phyloP scores from a whole-genome alignment of 2,888 invertebrate genomes.

The Parnassius orleans region DNA sequence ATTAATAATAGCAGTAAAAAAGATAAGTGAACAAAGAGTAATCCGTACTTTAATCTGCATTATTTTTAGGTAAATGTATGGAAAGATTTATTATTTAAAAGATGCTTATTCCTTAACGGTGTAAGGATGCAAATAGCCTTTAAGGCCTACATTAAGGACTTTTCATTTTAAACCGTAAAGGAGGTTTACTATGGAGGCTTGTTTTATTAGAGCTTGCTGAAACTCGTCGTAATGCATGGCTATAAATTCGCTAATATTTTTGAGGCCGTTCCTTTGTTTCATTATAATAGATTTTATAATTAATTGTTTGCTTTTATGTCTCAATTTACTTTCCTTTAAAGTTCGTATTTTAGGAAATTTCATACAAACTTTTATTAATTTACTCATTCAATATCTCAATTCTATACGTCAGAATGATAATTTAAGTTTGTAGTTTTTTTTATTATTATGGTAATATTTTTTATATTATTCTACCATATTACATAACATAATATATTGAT shows the following conservation, averaged over 20 bases:
- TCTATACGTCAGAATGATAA: too few relatives aligned
- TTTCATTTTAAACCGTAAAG: not conserved
- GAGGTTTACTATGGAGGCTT: not conserved
- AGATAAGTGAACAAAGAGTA: too few relatives aligned
- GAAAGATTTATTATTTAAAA: not conserved
- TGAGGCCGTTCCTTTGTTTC: not conserved
- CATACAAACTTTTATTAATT: too few relatives aligned
- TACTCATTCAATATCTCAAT: too few relatives aligned
- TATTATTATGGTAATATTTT: too few relatives aligned
- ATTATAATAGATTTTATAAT: not conserved
- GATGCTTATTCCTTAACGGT: not conserved
- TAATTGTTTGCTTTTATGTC: not conserved
- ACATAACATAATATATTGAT: too few relatives aligned
- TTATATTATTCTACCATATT: too few relatives aligned
- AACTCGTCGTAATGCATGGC: not conserved
- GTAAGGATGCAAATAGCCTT: not conserved
- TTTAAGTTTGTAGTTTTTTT: too few relatives aligned
- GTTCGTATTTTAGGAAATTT: too few relatives aligned
- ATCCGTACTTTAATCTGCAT: not conserved
- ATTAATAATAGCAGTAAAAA: too few relatives aligned
- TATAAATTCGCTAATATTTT: conserved; percentile 2
- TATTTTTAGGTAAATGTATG: not conserved
- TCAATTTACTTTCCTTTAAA: too few relatives aligned
- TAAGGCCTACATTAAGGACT: not conserved
- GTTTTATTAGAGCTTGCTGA: not conserved